phyloP scores from a whole-genome alignment of 2,113 vertebrate species.

The Erinaceus europaeus region DNA sequence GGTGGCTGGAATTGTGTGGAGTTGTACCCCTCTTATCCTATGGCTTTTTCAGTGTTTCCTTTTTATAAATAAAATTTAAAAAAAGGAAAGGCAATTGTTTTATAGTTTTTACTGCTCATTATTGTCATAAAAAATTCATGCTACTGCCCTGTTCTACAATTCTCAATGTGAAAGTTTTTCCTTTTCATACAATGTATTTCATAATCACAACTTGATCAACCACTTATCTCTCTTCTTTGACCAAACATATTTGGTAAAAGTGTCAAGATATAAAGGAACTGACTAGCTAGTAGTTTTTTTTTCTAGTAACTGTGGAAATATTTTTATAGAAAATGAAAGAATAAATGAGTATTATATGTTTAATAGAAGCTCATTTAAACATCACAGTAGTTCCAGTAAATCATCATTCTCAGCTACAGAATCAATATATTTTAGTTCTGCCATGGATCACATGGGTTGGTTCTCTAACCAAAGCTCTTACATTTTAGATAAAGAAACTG shows the following conservation, averaged over 20 bases:
- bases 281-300: background rate
- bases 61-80: too few relatives aligned
- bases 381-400: constrained; percentile 17
- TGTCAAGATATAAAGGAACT: background rate
- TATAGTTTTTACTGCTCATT: background rate
- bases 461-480: background rate
- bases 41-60: too few relatives aligned
- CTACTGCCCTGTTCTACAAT: background rate
- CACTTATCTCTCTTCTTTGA: background rate
- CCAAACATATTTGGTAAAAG: background rate
- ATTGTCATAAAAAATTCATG: background rate
- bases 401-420: constrained; percentile 33
- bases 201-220: background rate
- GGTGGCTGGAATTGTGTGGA: too few relatives aligned
- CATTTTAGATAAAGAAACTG: constrained; percentile 37
- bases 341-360: constrained; percentile 35
- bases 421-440: constrained; percentile 39
- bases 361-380: constrained; percentile 38
- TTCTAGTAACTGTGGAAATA: background rate
- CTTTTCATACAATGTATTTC: background rate
- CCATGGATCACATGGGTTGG: background rate
- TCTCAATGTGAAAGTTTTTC: background rate
- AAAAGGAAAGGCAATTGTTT: background rate
- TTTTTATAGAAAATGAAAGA: constrained; percentile 47
- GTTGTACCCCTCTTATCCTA: too few relatives aligned